Conservation (phyloP, 2,888 invertebrate genomes). For the Poecilobothrus nobilitatus region DNA sequence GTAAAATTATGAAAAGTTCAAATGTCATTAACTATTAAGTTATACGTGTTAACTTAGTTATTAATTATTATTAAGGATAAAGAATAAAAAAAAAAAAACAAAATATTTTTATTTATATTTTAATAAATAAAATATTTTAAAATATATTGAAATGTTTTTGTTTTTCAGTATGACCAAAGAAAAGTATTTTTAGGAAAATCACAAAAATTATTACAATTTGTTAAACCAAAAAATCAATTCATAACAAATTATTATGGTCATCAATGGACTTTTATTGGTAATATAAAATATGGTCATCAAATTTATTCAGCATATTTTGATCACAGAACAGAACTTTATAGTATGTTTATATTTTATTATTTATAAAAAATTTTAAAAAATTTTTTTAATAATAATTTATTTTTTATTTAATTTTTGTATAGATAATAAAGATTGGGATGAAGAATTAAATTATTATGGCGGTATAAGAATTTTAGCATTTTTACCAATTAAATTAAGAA, state of each 20-base stretch:
- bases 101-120: neutral
- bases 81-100: too few relatives aligned
- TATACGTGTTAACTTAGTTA: too few relatives aligned
- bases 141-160: neutral
- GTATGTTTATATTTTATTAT: conserved; percentile 21
- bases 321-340: conserved; percentile 35
- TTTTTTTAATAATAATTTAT: neutral
- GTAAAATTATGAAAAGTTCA: too few relatives aligned
- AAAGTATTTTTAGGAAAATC: conserved; percentile 30
- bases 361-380: neutral
- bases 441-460: neutral
- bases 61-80: too few relatives aligned
- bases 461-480: neutral
- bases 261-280: conserved; percentile 37
- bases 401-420: neutral
- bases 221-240: conserved; percentile 30
- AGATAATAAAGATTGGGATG: neutral
- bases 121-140: neutral
- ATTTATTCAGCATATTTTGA: conserved; percentile 45
- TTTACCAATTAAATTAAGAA: neutral
- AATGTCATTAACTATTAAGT: too few relatives aligned
- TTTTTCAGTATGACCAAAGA: conserved; percentile 31
- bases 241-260: conserved; percentile 34
- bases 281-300: conserved; percentile 31
- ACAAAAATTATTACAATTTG: conserved; percentile 31